These are phyloP conservation scores for Anguilla obscura DNA, from an alignment of 2,797 vertebrate species.

Conservation along the genomic window DNA sequence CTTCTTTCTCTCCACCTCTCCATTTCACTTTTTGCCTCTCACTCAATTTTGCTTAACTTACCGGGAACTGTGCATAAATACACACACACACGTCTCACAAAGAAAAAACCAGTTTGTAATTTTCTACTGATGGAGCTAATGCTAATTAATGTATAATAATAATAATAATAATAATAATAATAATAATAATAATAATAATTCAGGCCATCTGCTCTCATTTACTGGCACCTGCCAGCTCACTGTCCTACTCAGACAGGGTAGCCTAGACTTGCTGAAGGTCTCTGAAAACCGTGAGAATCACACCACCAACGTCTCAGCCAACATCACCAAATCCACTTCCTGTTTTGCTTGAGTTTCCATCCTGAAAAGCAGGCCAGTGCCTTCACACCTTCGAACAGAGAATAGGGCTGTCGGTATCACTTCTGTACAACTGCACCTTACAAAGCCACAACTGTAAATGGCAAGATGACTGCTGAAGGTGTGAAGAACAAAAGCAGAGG, in stretches of 20 bases:
- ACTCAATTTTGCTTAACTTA: constrained; percentile 1
- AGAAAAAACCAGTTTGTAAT: not conserved
- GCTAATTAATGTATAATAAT: not conserved
- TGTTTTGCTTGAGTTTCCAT: constrained; percentile 35
- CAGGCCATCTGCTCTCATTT: not conserved
- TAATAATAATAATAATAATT: not conserved
- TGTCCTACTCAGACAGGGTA: not conserved
- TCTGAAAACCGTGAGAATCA: not conserved
- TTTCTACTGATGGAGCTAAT: not conserved
- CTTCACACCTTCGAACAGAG: constrained; percentile 13
- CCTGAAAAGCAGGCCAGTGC: constrained; percentile 34
- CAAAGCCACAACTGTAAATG: not conserved
- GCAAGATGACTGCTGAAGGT: not conserved
- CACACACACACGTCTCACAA: not conserved
- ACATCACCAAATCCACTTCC: constrained; percentile 30
- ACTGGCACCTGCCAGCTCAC: not conserved
- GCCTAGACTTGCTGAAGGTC: not conserved
- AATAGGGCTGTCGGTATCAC: not conserved
- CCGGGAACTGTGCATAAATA: not conserved
- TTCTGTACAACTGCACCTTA: not conserved
- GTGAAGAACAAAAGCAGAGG: not conserved
- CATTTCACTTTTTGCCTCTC: not conserved
- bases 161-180: not conserved
- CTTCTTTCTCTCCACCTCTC: not conserved
- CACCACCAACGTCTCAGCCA: not conserved